These are phyloP conservation scores for Arge pagana DNA, from an alignment of 2,888 invertebrate genomes.

Conservation along the genomic window DNA sequence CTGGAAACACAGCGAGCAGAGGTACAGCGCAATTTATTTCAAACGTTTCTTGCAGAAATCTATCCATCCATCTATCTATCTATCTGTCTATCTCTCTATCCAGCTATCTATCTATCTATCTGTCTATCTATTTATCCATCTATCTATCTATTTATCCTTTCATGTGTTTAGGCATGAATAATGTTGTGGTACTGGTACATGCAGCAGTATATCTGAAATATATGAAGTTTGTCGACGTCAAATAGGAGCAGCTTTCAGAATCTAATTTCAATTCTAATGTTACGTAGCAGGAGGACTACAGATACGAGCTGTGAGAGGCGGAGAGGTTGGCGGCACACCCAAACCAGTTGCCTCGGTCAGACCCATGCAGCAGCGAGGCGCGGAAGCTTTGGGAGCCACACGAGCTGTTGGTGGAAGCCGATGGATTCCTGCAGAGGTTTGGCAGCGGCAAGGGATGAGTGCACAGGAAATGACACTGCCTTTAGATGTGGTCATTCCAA, in stretches of 20 bases:
- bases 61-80: too few species aligned
- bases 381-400: slow-evolving; percentile 56
- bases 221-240: slow-evolving; percentile 21
- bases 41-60: background rate
- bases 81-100: too few species aligned
- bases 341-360: slow-evolving; percentile 73
- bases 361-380: slow-evolving; percentile 73
- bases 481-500: slow-evolving; percentile 90
- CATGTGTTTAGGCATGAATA: background rate
- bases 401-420: slow-evolving; percentile 61
- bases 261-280: background rate
- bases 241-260: slow-evolving; percentile 29
- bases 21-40: slow-evolving; percentile 38
- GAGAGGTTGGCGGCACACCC: slow-evolving; percentile 65
- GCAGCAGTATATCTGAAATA: slow-evolving; percentile 39
- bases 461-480: slow-evolving; percentile 94
- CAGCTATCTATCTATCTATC: too few species aligned
- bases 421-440: slow-evolving; percentile 89
- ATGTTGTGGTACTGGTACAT: slow-evolving; percentile 15
- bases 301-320: slow-evolving; percentile 66
- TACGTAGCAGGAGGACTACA: slow-evolving; percentile 54
- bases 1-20: slow-evolving; percentile 54
- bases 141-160: background rate
- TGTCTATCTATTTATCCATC: too few species aligned
- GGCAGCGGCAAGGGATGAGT: slow-evolving; percentile 93